Conservation (phyloP, 2,888 invertebrate species). For the Odontocerum albicorne region DNA sequence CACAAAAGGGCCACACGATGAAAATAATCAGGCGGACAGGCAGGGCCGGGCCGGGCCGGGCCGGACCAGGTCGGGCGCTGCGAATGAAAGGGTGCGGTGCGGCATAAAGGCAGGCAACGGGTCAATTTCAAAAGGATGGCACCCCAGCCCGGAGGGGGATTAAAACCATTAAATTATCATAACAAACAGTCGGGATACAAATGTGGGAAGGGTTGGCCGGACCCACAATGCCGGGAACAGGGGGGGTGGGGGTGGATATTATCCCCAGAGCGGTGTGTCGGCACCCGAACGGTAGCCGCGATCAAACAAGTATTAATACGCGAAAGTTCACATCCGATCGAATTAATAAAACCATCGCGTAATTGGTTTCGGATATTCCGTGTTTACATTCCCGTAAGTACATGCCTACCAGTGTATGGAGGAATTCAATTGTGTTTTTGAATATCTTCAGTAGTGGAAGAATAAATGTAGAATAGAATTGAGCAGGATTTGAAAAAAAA, state of each 20-base stretch:
- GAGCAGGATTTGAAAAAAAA: too few species aligned
- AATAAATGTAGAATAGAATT: too few species aligned
- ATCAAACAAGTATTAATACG: conserved; percentile 14
- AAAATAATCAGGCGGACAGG: neutral
- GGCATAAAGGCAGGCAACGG: conserved; percentile 18
- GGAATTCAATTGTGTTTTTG: too few species aligned
- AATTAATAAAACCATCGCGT: too few species aligned
- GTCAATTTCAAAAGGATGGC: conserved; percentile 33
- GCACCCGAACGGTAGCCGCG: conserved; percentile 6
- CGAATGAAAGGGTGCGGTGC: too few species aligned
- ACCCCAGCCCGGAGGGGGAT: conserved; percentile 9
- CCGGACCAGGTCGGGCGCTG: conserved; percentile 1
- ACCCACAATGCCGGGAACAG: neutral
- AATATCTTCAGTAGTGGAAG: too few species aligned
- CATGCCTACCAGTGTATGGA: too few species aligned
- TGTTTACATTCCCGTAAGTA: too few species aligned
- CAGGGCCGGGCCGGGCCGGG: neutral
- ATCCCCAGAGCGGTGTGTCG: conserved; percentile 3
- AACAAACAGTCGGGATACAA: conserved; percentile 33
- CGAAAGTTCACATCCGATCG: too few species aligned
- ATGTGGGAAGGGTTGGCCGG: conserved; percentile 20
- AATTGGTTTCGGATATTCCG: too few species aligned
- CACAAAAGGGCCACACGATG: too few species aligned
- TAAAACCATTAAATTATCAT: conserved; percentile 36
- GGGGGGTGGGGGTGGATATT: conserved; percentile 13